Percentiles rank a stretch among this genome's conserved stretches.
Conservation (phyloP, 2,888 invertebrate species). For the Aphodius granarius region DNA sequence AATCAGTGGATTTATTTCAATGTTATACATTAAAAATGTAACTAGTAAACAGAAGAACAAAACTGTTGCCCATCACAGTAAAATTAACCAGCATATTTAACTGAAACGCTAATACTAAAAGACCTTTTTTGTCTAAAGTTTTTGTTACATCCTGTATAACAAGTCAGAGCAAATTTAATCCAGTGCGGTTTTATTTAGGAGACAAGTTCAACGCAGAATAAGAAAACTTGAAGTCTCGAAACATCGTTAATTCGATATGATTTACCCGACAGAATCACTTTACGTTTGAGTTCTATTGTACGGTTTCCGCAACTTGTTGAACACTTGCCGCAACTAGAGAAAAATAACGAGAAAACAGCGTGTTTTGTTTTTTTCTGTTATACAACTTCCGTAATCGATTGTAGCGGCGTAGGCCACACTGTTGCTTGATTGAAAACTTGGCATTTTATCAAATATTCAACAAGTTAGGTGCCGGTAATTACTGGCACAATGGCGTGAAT, state of each 20-base stretch:
- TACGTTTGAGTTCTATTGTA: not conserved
- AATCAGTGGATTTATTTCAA: too few relatives aligned
- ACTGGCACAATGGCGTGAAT: conserved; percentile 9
- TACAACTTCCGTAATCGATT: conserved; percentile 1
- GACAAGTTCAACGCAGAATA: not conserved
- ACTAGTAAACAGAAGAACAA: too few relatives aligned
- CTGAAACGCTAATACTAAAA: too few relatives aligned
- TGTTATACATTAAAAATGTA: too few relatives aligned
- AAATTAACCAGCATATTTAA: too few relatives aligned
- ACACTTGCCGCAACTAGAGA: not conserved
- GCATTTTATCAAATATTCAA: conserved; percentile 24
- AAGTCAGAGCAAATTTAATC: not conserved
- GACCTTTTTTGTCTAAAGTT: too few relatives aligned
- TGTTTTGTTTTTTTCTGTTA: not conserved
- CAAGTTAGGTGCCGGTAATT: conserved; percentile 15
- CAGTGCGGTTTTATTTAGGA: not conserved
- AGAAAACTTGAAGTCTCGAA: not conserved
- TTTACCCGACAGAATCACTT: not conserved
- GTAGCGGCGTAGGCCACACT: not conserved
- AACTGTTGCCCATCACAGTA: too few relatives aligned
- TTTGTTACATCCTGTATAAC: too few relatives aligned
- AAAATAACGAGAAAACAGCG: not conserved
- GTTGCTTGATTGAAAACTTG: conserved; percentile 18
- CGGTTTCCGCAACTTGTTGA: not conserved
- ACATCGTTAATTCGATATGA: not conserved